Conservation (phyloP, 1,140 invertebrate species). For the Tetragnatha versicolor region DNA sequence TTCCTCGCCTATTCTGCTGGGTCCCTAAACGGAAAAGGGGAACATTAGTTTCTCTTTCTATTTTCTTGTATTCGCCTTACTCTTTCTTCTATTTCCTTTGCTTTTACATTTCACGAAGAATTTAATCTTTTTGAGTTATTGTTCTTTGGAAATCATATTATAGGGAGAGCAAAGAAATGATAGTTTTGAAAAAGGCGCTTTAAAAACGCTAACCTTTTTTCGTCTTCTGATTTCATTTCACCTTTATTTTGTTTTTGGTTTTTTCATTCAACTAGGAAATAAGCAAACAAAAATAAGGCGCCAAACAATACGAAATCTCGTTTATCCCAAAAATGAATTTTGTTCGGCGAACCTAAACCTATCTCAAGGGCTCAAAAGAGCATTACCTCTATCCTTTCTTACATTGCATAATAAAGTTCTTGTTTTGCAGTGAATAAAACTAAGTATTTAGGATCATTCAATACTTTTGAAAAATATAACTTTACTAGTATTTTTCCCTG, state of each 20-base stretch:
- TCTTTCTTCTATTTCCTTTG: constrained; percentile 49
- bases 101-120: constrained; percentile 50
- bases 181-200: constrained; percentile 47
- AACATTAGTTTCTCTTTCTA: constrained; percentile 37
- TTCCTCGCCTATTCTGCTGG: constrained; percentile 29
- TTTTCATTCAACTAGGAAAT: background rate
- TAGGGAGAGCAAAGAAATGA: constrained; percentile 47
- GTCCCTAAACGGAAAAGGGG: constrained; percentile 19
- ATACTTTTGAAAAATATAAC: too few species aligned
- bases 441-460: too few species aligned
- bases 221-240: constrained; percentile 42
- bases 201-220: constrained; percentile 51
- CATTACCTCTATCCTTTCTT: background rate
- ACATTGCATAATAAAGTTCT: constrained; percentile 26
- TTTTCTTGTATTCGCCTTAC: constrained; percentile 47
- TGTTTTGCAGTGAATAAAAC: background rate
- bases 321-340: constrained; percentile 37
- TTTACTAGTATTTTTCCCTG: too few species aligned
- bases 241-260: background rate
- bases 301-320: constrained; percentile 24
- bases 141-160: constrained; percentile 53
- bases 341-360: background rate
- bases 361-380: background rate
- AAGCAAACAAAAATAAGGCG: constrained; percentile 7
- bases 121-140: constrained; percentile 55